Base-by-base conservation (phyloP, 1,140 invertebrate species). In the Agrilus planipennis region DNA sequence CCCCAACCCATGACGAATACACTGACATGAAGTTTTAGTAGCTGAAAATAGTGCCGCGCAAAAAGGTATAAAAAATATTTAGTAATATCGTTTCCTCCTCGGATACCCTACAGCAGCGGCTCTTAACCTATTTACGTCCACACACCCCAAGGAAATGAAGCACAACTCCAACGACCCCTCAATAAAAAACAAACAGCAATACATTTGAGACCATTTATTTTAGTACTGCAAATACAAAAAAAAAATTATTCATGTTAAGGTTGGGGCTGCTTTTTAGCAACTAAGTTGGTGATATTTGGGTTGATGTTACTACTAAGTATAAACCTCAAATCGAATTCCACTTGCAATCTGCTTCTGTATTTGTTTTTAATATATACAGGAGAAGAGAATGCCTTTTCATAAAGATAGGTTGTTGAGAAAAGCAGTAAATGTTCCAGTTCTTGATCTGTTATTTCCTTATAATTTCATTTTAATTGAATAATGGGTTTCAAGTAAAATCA, bases 281-380 rank as follows among this genome's bases (percentile, higher is more conserved):
- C 23, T 27, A 27, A 27, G 12, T 27, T 27, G 12, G 23, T 27
- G 12, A 27, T 36, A 18, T 36, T 36, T 15, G 34, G 34, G 34
- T 36, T 36, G 34, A 36, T 36, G 19, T 36, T 36, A 9, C 12
- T 27, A 20, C 34, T 36, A 10, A 36, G 19, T 36, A 30, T n/a
- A 1, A 34, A 9, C 18, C 14, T 39, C 25, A 39, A 39, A 39
- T 39, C 38, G 12, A 23, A 12, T 32, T 39, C 23, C 14, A 39
- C 5, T 14, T 34, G 37, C 29, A 39, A 32, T 3, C 28, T 34
- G 15, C 28, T 39, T 30, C 37, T 39, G 37, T 39, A 34, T 34
- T 39, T 39, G 25, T 39, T 39, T 39, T 32, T 32, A 12, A 39
- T 30, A 1, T 39, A 39, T 32, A 39, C 37, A 39, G 29, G 22